These are phyloP conservation scores for Rhadina sibilatrix DNA, from an alignment of 2,113 vertebrate genomes.

Conservation along the genomic window DNA sequence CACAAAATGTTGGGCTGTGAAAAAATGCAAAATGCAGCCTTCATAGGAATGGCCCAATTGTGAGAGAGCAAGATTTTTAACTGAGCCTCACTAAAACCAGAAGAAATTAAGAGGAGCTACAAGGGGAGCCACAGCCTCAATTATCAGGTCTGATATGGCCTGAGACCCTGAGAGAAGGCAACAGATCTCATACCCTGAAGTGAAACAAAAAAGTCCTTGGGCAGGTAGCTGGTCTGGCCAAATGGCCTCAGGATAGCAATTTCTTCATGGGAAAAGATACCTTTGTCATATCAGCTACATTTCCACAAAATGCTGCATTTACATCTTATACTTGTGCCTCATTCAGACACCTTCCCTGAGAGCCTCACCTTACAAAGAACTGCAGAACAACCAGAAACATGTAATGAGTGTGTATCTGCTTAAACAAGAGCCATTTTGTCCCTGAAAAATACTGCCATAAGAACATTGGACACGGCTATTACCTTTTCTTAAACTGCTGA, in stretches of 20 bases:
- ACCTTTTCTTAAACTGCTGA: neutral
- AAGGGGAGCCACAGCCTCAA: neutral
- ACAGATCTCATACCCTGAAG: neutral
- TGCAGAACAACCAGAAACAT: neutral
- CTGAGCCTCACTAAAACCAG: neutral
- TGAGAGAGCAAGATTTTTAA: neutral
- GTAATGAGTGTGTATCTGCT: neutral
- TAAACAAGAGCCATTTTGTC: neutral
- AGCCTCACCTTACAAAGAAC: neutral
- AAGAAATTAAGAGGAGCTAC: neutral
- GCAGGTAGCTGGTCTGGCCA: neutral
- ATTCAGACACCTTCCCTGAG: neutral
- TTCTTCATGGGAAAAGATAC: neutral
- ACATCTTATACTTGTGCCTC: neutral
- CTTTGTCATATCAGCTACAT: neutral
- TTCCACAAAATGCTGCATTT: neutral
- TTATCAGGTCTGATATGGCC: neutral
- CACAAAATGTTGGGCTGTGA: neutral
- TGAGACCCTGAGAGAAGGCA: neutral
- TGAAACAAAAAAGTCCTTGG: neutral
- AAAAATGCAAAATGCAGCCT: neutral
- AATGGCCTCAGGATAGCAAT: neutral
- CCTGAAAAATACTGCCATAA: neutral
- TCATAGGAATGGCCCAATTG: neutral
- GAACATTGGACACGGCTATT: neutral